Conservation (phyloP, 2,797 vertebrate species). For the Megalops cyprinoides region DNA sequence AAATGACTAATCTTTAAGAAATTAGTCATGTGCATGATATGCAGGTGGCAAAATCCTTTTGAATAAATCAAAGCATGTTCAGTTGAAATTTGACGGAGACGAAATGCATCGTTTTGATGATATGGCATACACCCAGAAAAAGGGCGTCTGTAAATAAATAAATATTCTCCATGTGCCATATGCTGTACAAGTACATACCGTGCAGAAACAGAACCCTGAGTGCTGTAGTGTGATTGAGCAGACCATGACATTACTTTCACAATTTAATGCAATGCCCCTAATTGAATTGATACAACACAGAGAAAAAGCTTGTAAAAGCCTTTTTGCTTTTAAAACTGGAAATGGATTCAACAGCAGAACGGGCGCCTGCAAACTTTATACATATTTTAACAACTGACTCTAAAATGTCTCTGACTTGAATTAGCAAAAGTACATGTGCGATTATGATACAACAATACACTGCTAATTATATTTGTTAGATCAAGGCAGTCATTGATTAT, state of each 20-base stretch:
- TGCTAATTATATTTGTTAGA: conserved; percentile 35
- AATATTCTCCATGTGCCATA: neutral
- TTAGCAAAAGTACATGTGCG: conserved; percentile 32
- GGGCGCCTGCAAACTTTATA: conserved; percentile 24
- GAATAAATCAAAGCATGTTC: neutral
- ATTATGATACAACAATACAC: conserved; percentile 24
- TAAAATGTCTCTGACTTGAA: conserved; percentile 34
- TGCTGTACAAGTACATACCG: neutral
- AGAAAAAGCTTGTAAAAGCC: conserved; percentile 6
- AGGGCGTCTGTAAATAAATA: neutral
- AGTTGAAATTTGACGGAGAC: neutral
- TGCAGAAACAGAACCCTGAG: neutral
- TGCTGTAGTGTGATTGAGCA: conserved; percentile 7
- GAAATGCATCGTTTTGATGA: neutral
- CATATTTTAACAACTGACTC: conserved; percentile 39
- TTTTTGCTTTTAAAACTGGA: conserved; percentile 31
- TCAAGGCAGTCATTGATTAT: conserved; percentile 36
- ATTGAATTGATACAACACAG: conserved; percentile 11
- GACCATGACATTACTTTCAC: conserved; percentile 1
- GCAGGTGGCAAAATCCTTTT: neutral
- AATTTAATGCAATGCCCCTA: conserved; percentile 17
- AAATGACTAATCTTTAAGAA: neutral
- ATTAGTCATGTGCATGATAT: neutral
- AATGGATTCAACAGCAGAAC: conserved; percentile 26
- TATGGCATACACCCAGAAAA: neutral